Percentiles rank a stretch among this genome's conserved stretches.
Evolutionary conservation across 2,888 invertebrate genomes (phyloP).

Genomic region (Ochropacha duplaris): DNA sequence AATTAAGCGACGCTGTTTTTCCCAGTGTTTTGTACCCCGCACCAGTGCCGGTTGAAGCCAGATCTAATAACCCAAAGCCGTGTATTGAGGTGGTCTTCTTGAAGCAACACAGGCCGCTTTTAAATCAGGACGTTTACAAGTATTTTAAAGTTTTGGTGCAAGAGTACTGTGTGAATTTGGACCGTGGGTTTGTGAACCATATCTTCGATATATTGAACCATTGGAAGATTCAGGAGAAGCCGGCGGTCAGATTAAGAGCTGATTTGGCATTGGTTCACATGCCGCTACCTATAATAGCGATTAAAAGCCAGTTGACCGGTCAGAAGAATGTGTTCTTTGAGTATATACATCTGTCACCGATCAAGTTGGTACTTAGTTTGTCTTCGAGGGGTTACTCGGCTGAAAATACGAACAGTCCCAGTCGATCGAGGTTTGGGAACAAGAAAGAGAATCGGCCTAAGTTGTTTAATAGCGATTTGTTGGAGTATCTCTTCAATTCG

Average conservation of each 20-base stretch:
- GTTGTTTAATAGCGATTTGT: conserved; percentile 81
- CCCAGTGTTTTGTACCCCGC: conserved; percentile 86
- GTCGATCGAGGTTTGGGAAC: conserved; percentile 50
- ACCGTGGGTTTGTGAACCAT: conserved; percentile 86
- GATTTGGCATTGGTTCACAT: conserved; percentile 84
- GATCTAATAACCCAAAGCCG: conserved; percentile 69
- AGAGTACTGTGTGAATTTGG: conserved; percentile 87
- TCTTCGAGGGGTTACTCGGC: conserved; percentile 71
- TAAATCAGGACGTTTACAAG: conserved; percentile 84
- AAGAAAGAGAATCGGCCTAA: conserved; percentile 76
- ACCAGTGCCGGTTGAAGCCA: conserved; percentile 75
- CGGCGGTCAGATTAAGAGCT: conserved; percentile 80
- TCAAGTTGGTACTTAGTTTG: conserved; percentile 85
- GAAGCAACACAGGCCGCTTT: conserved; percentile 74
- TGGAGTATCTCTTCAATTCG: conserved; percentile 85
- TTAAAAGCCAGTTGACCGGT: conserved; percentile 62
- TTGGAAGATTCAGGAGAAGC: conserved; percentile 83
- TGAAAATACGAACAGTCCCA: conserved; percentile 57
- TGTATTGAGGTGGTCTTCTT: conserved; percentile 83
- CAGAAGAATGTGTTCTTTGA: conserved; percentile 78
- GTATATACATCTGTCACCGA: conserved; percentile 82
- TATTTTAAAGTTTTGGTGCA: conserved; percentile 85
- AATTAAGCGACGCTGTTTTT: conserved; percentile 86
- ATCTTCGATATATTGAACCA: conserved; percentile 84
- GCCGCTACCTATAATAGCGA: conserved; percentile 76